phyloP scores from a whole-genome alignment of 2,113 vertebrate species.

The Grammomys surdaster region DNA sequence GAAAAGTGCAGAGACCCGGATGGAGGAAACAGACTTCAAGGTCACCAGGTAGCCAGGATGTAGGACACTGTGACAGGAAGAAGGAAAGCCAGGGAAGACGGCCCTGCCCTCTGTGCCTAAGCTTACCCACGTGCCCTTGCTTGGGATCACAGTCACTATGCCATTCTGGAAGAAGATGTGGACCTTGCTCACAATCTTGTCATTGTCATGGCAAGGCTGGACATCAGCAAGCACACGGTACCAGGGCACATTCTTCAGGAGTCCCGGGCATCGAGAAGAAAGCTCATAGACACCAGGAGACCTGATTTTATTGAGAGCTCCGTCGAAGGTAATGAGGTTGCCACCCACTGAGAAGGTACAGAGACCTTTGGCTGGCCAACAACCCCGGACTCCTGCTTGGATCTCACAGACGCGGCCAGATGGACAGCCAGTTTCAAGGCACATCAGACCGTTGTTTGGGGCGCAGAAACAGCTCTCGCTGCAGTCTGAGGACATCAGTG shows the following conservation, averaged over 20 bases:
- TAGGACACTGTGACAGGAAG: not conserved
- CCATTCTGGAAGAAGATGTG: constrained; percentile 77
- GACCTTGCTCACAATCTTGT: not conserved
- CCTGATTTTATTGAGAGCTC: not conserved
- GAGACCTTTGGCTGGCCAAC: constrained; percentile 51
- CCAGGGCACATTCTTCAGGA: constrained; percentile 50
- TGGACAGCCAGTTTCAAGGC: constrained; percentile 60
- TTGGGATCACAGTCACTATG: constrained; percentile 67
- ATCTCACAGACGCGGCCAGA: constrained; percentile 53
- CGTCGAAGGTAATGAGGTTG: constrained; percentile 80
- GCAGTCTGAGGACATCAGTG: constrained; percentile 74
- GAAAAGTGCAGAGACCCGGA: not conserved
- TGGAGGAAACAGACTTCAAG: not conserved
- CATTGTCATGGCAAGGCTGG: not conserved
- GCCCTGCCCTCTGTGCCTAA: too few species aligned
- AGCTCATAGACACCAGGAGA: constrained; percentile 77
- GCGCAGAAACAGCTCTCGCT: constrained; percentile 75
- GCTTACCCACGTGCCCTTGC: constrained; percentile 81
- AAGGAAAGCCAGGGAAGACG: not conserved
- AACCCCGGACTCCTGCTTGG: constrained; percentile 67
- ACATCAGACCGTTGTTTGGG: not conserved
- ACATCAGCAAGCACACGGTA: constrained; percentile 81
- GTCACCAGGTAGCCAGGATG: not conserved
- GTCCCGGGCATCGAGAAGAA: constrained; percentile 68
- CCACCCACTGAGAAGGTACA: constrained; percentile 68